A percentile compares a stretch with the other conserved stretches of the same genome.
Conservation (phyloP, 2,888 invertebrate genomes). For the Pachymerium ferrugineum region DNA sequence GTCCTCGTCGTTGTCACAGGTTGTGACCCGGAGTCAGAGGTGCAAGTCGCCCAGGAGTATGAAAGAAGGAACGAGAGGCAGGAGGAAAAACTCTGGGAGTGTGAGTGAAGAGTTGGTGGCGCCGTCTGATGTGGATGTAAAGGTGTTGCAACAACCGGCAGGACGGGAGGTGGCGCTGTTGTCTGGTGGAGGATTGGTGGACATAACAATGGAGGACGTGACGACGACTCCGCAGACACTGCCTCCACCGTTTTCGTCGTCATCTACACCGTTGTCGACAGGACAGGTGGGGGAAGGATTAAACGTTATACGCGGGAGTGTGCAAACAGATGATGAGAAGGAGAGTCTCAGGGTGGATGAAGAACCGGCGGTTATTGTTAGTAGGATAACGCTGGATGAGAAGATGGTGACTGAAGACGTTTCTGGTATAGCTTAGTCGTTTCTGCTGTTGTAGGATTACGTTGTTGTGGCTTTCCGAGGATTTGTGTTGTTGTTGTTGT, state of each 20-base stretch:
- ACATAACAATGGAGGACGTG: background rate
- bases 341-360: too few species aligned
- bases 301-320: conserved; percentile 20
- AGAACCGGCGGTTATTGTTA: too few species aligned
- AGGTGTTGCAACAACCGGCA: background rate
- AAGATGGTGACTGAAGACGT: background rate
- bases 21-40: conserved; percentile 16
- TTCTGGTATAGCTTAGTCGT: background rate
- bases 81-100: background rate
- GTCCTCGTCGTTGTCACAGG: background rate
- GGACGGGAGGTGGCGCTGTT: conserved; percentile 35
- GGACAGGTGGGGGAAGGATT: too few species aligned
- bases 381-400: too few species aligned
- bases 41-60: conserved; percentile 29
- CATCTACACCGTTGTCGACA: background rate
- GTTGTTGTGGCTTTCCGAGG: too few species aligned
- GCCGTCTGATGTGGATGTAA: background rate
- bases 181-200: conserved; percentile 39
- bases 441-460: too few species aligned
- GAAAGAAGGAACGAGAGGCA: too few species aligned
- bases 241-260: background rate
- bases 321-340: too few species aligned
- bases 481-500: too few species aligned
- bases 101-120: conserved; percentile 19
- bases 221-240: conserved; percentile 16